Conservation (phyloP, 2,113 vertebrate genomes). For the Apteryx owenii region DNA sequence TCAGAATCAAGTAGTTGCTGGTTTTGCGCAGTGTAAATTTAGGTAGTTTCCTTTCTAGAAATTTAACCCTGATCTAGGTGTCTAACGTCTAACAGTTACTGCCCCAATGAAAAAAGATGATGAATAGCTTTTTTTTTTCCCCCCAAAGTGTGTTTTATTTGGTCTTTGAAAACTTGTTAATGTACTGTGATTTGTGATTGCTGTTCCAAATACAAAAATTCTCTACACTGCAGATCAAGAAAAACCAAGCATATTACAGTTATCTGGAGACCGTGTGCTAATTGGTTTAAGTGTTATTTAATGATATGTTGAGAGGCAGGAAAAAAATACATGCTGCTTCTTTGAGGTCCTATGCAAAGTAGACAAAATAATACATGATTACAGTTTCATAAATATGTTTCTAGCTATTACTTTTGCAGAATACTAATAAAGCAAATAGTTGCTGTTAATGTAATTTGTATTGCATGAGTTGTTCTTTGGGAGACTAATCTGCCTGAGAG, state of each 20-base stretch:
- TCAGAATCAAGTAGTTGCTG: not conserved
- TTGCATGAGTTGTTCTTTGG: not conserved
- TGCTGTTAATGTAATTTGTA: constrained; percentile 16
- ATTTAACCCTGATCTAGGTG: not conserved
- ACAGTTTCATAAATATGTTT: not conserved
- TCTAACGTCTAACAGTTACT: not conserved
- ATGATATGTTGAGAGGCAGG: not conserved
- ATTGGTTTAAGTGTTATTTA: not conserved
- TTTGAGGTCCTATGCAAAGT: not conserved
- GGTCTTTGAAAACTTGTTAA: not conserved
- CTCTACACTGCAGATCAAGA: not conserved
- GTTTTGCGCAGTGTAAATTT: not conserved
- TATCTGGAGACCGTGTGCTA: accelerated
- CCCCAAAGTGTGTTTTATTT: not conserved
- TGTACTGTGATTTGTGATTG: not conserved
- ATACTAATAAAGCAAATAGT: not conserved
- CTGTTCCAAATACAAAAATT: not conserved
- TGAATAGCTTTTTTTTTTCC: not conserved
- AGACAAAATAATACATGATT: not conserved
- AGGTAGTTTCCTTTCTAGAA: not conserved
- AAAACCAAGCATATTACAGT: not conserved
- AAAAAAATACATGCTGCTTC: not conserved
- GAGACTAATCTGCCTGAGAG: not conserved
- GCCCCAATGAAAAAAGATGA: not conserved
- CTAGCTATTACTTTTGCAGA: not conserved